These are phyloP conservation scores for Pheosia tremula DNA, from an alignment of 2,888 invertebrate genomes.

Conservation along the genomic window DNA sequence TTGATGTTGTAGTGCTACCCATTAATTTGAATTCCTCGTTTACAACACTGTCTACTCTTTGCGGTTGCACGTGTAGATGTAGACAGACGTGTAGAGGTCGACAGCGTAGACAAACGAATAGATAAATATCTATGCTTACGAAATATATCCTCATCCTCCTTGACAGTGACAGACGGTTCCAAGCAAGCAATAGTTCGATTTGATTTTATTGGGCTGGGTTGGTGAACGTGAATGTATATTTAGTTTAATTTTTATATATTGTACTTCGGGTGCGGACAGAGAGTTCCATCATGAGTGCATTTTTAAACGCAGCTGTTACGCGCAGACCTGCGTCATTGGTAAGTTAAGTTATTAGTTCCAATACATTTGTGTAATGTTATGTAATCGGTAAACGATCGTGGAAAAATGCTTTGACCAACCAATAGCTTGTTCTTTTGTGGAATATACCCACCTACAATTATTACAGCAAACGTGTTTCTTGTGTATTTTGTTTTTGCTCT, in stretches of 20 bases:
- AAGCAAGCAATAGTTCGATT: neutral
- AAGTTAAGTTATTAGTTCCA: slow-evolving; percentile 41
- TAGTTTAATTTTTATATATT: slow-evolving; percentile 37
- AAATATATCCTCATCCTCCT: too few species aligned
- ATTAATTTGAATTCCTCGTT: too few species aligned
- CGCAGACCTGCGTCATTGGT: slow-evolving; percentile 77
- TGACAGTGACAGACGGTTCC: too few species aligned
- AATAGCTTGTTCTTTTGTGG: neutral
- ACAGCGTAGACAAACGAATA: too few species aligned
- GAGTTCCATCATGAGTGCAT: slow-evolving; percentile 84
- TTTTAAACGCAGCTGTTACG: slow-evolving; percentile 73
- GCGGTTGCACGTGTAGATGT: too few species aligned
- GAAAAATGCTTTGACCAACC: slow-evolving; percentile 44
- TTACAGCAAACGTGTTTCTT: too few species aligned
- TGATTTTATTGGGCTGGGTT: neutral
- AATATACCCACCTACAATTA: too few species aligned
- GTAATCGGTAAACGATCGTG: slow-evolving; percentile 58
- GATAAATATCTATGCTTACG: too few species aligned
- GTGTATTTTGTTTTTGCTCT: too few species aligned
- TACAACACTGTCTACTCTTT: too few species aligned
- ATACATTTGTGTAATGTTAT: slow-evolving; percentile 63
- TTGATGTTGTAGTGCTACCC: too few species aligned
- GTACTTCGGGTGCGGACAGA: slow-evolving; percentile 81
- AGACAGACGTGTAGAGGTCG: too few species aligned
- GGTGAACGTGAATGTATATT: slow-evolving; percentile 41